Evolutionary conservation across 1,140 invertebrate species (phyloP), one percentile per base, ranked within the genome.

Genomic region (Plectrocnemia conspersa): DNA sequence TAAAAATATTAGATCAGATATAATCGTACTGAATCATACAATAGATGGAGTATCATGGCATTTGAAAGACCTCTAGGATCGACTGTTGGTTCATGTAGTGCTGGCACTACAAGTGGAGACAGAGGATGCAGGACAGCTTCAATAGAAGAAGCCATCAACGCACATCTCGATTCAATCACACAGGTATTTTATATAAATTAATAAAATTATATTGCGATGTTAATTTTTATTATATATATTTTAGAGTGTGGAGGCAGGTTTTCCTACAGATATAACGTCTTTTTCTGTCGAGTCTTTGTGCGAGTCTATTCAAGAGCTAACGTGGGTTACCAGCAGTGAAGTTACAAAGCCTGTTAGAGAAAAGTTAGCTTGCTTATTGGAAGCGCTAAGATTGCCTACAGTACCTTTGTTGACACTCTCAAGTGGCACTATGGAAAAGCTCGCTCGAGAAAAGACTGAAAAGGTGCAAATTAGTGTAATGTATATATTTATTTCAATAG

Each of bases 1-100:
- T n/a, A 22, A 45, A 13, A 5, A 45, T 45, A n/a, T 11, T 2
- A 41, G n/a, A 18, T 41, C 7, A 9, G 16, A 7, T 7, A 24
- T 23, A 45, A 23, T 4, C 25, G 53, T 61, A 21, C 15, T 38
- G 13, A 10, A n/a, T 44, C 64, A 41, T 7, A 6, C 2, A n/a
- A n/a, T 64, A 86, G 84, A 58, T 94, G 91, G 91, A 91, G 90
- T 65, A 89, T 94, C 65, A 89, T 94, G 91, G 89, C 90, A 1
- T 95, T 91, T 64, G 86, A 89, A 69, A 79, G 85, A 23, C 80
- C 82, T 32, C 79, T 89, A 62, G 78, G 41, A 10, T 41, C 41
- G 11, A 40, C 82, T 32, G 79, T 89, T 61, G 77, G 41, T 9
- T 41, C 41, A 2, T 29, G 25, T 18, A 50, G 21, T 42, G 46